Conservation (phyloP, 2,797 vertebrate genomes). For the Helostoma temminkii region DNA sequence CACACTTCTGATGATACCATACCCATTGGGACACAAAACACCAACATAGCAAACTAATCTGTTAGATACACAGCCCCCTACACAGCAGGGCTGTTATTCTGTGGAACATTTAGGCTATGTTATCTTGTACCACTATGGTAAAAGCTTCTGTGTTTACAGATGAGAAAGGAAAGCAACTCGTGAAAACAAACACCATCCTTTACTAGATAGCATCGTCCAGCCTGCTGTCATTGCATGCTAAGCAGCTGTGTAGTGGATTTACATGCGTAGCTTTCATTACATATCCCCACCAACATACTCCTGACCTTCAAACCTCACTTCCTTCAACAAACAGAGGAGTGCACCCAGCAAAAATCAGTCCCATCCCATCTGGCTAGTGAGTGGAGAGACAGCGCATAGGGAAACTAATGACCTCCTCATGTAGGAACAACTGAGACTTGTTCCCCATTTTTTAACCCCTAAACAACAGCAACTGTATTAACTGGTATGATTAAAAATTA, state of each 20-base stretch:
- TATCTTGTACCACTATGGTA: constrained; percentile 53
- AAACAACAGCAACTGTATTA: background rate
- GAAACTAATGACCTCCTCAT: constrained; percentile 60
- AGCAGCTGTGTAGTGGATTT: constrained; percentile 34
- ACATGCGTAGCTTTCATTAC: constrained; percentile 57
- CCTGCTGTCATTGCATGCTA: constrained; percentile 20
- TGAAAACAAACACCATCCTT: constrained; percentile 12
- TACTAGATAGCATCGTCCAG: constrained; percentile 49
- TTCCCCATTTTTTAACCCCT: constrained; percentile 44
- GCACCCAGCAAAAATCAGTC: constrained; percentile 32
- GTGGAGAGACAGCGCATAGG: constrained; percentile 52
- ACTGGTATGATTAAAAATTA: too few species aligned
- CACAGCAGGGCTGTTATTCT: constrained; percentile 15
- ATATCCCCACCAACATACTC: constrained; percentile 58
- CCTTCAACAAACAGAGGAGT: constrained; percentile 73
- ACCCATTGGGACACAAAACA: constrained; percentile 37
- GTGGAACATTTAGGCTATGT: constrained; percentile 40
- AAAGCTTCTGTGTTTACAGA: constrained; percentile 59
- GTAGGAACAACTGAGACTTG: constrained; percentile 35
- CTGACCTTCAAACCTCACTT: constrained; percentile 79
- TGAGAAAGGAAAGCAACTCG: constrained; percentile 43
- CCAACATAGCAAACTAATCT: constrained; percentile 49
- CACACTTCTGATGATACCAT: constrained; percentile 27
- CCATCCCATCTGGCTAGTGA: constrained; percentile 38
- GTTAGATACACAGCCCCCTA: constrained; percentile 26